These are phyloP conservation scores for Osmerus eperlanus DNA, from an alignment of 2,113 vertebrate species.

Conservation along the genomic window DNA sequence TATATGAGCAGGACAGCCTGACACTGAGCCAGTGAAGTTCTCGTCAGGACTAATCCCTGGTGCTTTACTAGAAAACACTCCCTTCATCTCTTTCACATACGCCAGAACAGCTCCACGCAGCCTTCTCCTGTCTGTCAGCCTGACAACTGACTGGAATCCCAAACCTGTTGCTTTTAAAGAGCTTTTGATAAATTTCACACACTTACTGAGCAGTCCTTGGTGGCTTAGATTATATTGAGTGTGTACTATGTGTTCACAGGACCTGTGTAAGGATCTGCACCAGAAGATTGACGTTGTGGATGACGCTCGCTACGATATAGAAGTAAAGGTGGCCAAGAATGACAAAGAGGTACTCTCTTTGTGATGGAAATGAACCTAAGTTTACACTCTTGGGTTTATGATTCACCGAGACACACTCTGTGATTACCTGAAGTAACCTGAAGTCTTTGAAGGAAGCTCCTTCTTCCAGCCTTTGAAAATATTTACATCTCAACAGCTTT, in stretches of 20 bases:
- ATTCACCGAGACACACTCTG: too few species aligned
- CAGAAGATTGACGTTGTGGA: conserved; percentile 63
- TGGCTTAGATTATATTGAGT: conserved; percentile 35
- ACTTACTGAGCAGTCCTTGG: neutral
- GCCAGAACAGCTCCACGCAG: neutral
- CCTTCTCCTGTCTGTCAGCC: conserved; percentile 20
- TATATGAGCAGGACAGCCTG: neutral
- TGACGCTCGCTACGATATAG: conserved; percentile 66
- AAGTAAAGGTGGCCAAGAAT: conserved; percentile 67
- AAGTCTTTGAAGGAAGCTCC: neutral
- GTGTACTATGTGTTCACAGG: conserved; percentile 46
- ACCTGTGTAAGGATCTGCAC: conserved; percentile 66
- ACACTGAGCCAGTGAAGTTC: too few species aligned
- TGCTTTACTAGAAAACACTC: conserved; percentile 26
- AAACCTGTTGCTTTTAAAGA: neutral
- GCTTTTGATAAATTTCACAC: too few species aligned
- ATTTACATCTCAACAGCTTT: too few species aligned
- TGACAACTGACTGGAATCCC: conserved; percentile 30
- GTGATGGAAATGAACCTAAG: conserved; percentile 59
- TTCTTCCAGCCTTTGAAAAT: too few species aligned
- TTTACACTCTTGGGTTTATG: neutral
- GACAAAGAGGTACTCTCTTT: conserved; percentile 61
- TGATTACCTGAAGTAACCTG: neutral
- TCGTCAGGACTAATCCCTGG: conserved; percentile 1
- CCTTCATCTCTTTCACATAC: conserved; percentile 12